Evolutionary conservation across 2,888 invertebrate genomes (phyloP).

Genomic region (Hypercompe scribonia): DNA sequence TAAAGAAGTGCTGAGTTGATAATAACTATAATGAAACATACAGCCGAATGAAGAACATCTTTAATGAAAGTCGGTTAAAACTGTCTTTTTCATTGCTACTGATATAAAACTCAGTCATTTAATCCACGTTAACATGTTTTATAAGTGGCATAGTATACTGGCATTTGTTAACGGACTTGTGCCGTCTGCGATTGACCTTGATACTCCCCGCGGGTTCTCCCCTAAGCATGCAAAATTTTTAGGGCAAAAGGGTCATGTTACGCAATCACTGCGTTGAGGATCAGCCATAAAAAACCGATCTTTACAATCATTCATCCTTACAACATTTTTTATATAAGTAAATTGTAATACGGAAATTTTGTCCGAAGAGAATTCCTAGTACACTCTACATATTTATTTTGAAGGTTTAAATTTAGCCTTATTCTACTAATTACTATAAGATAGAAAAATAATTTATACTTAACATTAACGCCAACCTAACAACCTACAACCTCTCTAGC

Average conservation of each 20-base stretch:
- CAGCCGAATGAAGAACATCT: neutral
- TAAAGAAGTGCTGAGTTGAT: no score
- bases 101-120: neutral
- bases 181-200: slow-evolving; percentile 63
- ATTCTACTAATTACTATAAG: neutral
- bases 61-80: neutral
- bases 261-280: slow-evolving; percentile 33
- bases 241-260: slow-evolving; percentile 33
- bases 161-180: neutral
- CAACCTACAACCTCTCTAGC: no score
- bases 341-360: neutral
- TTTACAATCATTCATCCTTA: neutral
- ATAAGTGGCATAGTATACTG: neutral
- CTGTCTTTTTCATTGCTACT: neutral
- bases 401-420: no score
- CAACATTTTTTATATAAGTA: neutral
- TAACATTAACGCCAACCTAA: no score
- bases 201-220: slow-evolving; percentile 54
- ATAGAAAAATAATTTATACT: neutral
- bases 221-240: slow-evolving; percentile 40
- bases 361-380: no score
- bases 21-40: no score
- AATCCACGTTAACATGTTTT: neutral
- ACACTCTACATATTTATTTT: no score
- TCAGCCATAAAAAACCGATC: slow-evolving; percentile 9